Evolutionary conservation across 2,888 invertebrate genomes (phyloP).

Genomic region (Ferrisia virgata): DNA sequence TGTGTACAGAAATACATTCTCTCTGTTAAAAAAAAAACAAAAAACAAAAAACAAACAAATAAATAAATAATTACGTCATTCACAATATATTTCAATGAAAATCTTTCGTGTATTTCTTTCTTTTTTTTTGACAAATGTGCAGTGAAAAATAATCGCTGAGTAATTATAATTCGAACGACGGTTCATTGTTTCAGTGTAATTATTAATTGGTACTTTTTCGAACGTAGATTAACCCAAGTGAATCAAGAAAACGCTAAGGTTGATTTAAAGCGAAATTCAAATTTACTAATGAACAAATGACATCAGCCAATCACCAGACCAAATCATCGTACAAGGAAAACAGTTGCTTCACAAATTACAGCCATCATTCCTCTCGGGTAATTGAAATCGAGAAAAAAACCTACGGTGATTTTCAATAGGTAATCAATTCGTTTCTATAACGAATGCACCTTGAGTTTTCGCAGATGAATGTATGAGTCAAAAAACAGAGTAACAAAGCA

Average conservation of each 20-base stretch:
- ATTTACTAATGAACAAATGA: slow-evolving; percentile 18
- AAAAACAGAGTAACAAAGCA: background rate
- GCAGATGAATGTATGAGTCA: background rate
- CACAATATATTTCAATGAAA: background rate
- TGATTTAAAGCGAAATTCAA: slow-evolving; percentile 16
- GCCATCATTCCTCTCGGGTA: background rate
- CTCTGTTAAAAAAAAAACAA: slow-evolving; percentile 49
- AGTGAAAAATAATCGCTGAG: background rate
- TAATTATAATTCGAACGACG: background rate
- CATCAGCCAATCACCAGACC: background rate
- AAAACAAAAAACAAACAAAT: background rate
- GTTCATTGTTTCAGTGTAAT: background rate
- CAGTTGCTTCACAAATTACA: background rate
- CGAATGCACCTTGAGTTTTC: background rate
- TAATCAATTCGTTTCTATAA: background rate
- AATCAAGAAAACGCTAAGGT: slow-evolving; percentile 18
- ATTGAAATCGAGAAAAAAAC: background rate
- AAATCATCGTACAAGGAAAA: background rate
- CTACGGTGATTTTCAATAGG: background rate
- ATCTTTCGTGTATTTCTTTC: background rate
- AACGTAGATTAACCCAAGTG: slow-evolving; percentile 1
- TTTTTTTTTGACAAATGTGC: background rate
- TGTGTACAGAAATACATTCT: slow-evolving; percentile 56
- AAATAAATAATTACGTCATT: background rate
- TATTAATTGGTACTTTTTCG: background rate